Evolutionary conservation across 2,888 invertebrate genomes (phyloP).

Genomic region (Polydrusus pterygomalis): DNA sequence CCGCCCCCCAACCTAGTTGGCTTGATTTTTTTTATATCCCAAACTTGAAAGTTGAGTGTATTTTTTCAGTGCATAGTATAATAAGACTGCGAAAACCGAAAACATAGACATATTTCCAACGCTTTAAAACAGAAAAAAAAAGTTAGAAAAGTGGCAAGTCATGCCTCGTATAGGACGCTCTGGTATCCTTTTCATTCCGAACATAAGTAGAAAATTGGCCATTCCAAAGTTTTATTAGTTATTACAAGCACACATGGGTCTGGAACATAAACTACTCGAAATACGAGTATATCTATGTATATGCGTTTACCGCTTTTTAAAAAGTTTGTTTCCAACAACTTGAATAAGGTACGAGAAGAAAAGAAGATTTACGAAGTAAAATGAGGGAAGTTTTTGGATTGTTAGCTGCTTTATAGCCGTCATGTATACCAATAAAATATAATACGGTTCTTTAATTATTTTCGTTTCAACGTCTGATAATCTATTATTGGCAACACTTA

Average conservation of each 20-base stretch:
- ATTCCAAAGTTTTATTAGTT: slow-evolving; percentile 40
- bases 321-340: slow-evolving; percentile 3
- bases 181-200: slow-evolving; percentile 24
- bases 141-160: not conserved
- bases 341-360: not conserved
- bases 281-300: not conserved
- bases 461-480: too few relatives aligned
- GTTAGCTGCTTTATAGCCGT: not conserved
- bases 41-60: not conserved
- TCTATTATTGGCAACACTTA: too few relatives aligned
- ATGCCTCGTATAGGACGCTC: slow-evolving; percentile 7
- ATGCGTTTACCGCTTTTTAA: slow-evolving; percentile 17
- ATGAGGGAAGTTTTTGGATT: not conserved
- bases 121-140: not conserved
- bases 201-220: slow-evolving; percentile 31
- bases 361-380: not conserved
- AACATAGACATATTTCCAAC: not conserved
- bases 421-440: too few relatives aligned
- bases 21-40: too few relatives aligned
- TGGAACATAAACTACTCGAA: not conserved
- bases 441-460: too few relatives aligned
- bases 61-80: not conserved
- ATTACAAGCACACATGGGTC: slow-evolving; percentile 19
- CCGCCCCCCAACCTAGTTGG: too few relatives aligned
- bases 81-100: not conserved